Evolutionary conservation across 2,113 vertebrate species (phyloP).

Genomic region (Columbina picui): DNA sequence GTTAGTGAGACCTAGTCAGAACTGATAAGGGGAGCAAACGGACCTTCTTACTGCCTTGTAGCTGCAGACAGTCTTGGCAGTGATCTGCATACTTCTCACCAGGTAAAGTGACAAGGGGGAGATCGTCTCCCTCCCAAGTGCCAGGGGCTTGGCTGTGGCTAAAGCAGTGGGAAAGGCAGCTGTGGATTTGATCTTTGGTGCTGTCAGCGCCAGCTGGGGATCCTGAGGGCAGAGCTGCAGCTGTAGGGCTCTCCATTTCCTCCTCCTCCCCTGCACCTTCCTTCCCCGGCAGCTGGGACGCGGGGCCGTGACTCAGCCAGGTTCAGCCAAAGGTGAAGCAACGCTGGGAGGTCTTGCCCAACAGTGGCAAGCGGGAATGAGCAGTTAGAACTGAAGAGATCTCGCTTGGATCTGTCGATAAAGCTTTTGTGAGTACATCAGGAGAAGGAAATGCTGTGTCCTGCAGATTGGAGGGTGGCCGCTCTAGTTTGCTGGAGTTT

Average conservation of each 20-base stretch:
- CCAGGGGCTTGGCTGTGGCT: neutral
- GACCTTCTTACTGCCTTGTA: neutral
- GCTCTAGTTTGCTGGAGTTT: neutral
- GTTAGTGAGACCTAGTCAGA: neutral
- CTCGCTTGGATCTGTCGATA: rapidly evolving
- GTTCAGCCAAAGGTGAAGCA: slow-evolving; percentile 21
- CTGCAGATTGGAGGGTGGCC: neutral
- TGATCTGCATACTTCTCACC: neutral
- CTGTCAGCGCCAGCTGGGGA: neutral
- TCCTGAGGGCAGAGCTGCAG: neutral
- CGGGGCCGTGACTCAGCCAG: neutral
- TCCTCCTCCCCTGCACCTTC: neutral
- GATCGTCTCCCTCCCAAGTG: neutral
- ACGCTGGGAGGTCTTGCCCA: neutral
- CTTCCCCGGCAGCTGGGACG: neutral
- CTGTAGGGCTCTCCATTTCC: neutral
- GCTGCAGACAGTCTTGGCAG: neutral
- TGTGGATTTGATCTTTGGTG: neutral
- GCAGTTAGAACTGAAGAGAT: neutral
- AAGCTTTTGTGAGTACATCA: neutral
- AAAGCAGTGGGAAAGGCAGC: neutral
- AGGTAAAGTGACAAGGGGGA: neutral
- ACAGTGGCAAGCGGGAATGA: neutral
- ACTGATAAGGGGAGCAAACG: neutral
- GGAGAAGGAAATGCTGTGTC: neutral